Base-by-base conservation (phyloP, 2,797 vertebrate genomes). In the Pyrocephalus nanus region DNA sequence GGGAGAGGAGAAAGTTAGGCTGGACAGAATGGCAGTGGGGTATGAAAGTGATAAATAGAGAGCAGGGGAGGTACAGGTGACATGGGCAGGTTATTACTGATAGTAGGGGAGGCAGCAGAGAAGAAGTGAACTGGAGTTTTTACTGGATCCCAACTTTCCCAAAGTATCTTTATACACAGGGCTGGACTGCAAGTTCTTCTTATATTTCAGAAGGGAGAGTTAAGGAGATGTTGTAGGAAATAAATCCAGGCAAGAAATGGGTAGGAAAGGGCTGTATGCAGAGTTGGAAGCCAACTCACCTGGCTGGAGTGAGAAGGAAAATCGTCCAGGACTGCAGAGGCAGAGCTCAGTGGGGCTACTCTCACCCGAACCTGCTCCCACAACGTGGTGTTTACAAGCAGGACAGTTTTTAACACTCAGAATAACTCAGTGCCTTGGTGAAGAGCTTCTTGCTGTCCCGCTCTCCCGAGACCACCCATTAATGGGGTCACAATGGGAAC, bases 1-100 rank as follows among this genome's bases (percentile, higher is more conserved):
- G 64, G 55, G 88, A 97, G 70, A 93, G 48, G 50, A 86, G 88
- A 61, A 86, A 90, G 95, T 79, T 76, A 69, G 77, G 77, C 88
- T 89, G 91, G 90, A 95, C 83, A 91, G 92, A 71, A 66, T 48
- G 90, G 70, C 64, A 89, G 61, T 32, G 54, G 50, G 32, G 61
- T 83, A 62, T 78, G 62, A 86, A 88, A 69, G 27, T 30, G 12
- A 77, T 62, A 77, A 86, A 75, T 23, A 47, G 50, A 60, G 58
- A 83, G 45, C 6, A 71, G 55, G 40, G 19, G 48, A 86, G 58
- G 58, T 65, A 50, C 29, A 60, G 57, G 60, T 62, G 71, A 67
- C 29, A 43, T 0, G 8, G 51, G 80, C 60, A 83, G 77, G 69
- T 89, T 93, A 70, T 93, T 92, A 74, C 34, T 75, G 78, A 69